phyloP scores from a whole-genome alignment of 1,140 invertebrate species.

The Glomeris maerens region DNA sequence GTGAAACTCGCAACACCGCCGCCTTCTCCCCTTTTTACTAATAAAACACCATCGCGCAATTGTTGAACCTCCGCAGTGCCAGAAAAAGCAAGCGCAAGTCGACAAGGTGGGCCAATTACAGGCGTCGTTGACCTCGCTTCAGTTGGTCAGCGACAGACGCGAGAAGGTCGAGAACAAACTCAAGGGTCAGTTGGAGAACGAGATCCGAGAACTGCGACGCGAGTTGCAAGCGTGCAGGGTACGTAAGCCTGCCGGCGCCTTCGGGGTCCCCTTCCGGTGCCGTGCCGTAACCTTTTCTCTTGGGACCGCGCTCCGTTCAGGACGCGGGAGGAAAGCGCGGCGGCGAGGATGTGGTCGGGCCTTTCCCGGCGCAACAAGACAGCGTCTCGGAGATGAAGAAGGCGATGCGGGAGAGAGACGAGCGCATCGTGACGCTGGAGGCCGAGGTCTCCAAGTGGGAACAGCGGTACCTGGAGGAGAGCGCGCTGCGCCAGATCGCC shows the following conservation, averaged over 20 bases:
- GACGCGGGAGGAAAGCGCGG: too few relatives aligned
- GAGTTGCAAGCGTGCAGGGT: not conserved
- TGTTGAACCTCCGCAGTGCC: conserved; percentile 45
- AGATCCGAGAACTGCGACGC: conserved; percentile 43
- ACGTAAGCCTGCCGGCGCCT: too few relatives aligned
- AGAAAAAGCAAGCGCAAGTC: conserved; percentile 70
- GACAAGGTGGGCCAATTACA: conserved; percentile 70
- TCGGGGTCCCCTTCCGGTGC: too few relatives aligned
- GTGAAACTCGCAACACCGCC: conserved; percentile 40
- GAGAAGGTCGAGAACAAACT: conserved; percentile 61
- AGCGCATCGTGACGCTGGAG: conserved; percentile 63
- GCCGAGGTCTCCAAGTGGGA: conserved; percentile 75
- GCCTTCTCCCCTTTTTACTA: too few relatives aligned
- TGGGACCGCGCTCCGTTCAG: too few relatives aligned
- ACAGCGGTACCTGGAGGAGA: conserved; percentile 72
- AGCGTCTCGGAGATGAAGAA: conserved; percentile 54
- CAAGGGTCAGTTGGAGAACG: conserved; percentile 59
- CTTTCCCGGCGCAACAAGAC: too few relatives aligned
- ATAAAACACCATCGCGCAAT: too few relatives aligned
- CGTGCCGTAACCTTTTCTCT: too few relatives aligned
- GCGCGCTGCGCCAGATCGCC: conserved; percentile 62
- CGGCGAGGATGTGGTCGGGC: too few relatives aligned
- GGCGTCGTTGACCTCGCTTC: conserved; percentile 62
- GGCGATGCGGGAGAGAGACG: conserved; percentile 54
- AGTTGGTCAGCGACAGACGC: conserved; percentile 63